Conservation (phyloP, 2,888 invertebrate species). For the Agrilus biguttatus region DNA sequence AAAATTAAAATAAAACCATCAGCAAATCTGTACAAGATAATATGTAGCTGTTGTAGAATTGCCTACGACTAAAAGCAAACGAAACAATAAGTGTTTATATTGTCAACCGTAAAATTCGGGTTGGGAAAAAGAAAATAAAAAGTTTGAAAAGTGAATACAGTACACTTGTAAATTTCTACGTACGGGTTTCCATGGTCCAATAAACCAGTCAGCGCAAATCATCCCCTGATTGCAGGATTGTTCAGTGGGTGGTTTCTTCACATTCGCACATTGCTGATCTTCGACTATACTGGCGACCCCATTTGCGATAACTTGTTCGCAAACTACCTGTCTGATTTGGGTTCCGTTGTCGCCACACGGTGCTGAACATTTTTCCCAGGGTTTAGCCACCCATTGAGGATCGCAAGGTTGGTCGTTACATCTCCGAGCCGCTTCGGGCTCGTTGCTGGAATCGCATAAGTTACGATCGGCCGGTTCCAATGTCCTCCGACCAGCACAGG, state of each 20-base stretch:
- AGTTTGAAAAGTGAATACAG: too few species aligned
- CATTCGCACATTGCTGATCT: constrained; percentile 56
- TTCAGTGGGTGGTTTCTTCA: constrained; percentile 50
- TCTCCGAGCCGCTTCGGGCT: constrained; percentile 53
- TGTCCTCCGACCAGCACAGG: constrained; percentile 62
- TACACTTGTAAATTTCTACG: constrained; percentile 26
- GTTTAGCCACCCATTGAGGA: constrained; percentile 62
- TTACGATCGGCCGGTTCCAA: constrained; percentile 55
- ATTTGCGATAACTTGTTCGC: constrained; percentile 63
- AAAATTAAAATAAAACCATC: background rate
- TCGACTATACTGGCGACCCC: constrained; percentile 58
- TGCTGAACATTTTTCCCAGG: constrained; percentile 72
- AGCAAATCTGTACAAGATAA: too few species aligned
- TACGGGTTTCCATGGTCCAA: constrained; percentile 83
- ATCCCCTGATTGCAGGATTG: constrained; percentile 63
- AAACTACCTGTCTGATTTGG: constrained; percentile 57
- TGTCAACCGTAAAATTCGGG: too few species aligned
- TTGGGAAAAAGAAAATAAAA: background rate
- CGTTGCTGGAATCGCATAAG: constrained; percentile 64
- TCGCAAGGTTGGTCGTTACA: constrained; percentile 69
- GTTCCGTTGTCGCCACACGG: constrained; percentile 67
- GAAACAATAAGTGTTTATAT: too few species aligned
- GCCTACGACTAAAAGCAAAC: too few species aligned
- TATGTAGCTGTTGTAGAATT: too few species aligned
- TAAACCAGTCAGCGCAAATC: constrained; percentile 75